Evolutionary conservation across 2,797 vertebrate genomes (phyloP).

Genomic region (Onychomys arenicola): DNA sequence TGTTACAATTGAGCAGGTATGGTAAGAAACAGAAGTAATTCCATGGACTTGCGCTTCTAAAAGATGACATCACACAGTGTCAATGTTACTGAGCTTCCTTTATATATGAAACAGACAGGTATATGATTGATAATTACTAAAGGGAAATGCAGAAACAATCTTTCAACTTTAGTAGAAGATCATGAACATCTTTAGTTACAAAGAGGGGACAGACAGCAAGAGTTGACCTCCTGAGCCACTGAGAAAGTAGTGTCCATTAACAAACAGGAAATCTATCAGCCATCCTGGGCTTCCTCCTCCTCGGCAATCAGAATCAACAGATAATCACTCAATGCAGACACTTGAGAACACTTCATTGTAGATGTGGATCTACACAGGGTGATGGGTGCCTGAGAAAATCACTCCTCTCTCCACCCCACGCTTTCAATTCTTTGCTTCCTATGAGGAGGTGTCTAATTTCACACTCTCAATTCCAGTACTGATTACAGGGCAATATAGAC

Average conservation of each 20-base stretch:
- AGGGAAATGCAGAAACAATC: conserved; percentile 32
- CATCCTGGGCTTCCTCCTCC: neutral
- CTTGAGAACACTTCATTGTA: conserved; percentile 35
- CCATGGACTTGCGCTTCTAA: neutral
- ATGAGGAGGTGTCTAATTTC: conserved; percentile 51
- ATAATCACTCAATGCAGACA: conserved; percentile 9
- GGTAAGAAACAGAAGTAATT: neutral
- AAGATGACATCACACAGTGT: conserved; percentile 5
- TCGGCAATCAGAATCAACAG: conserved; percentile 20
- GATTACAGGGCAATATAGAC: neutral
- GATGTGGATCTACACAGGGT: conserved; percentile 17
- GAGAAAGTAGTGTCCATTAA: conserved; percentile 42
- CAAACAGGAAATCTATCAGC: neutral
- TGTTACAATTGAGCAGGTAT: conserved; percentile 1
- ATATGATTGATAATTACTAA: neutral
- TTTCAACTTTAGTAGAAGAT: conserved; percentile 37
- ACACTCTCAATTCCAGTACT: conserved; percentile 24
- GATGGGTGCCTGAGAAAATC: neutral
- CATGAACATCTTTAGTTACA: conserved; percentile 35
- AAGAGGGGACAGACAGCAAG: neutral
- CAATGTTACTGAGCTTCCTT: neutral
- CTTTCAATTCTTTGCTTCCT: conserved; percentile 50
- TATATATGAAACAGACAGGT: neutral
- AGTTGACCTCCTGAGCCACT: neutral
- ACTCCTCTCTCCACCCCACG: neutral